These are phyloP conservation scores for Meles meles DNA, from an alignment of 2,113 vertebrate species.

Conservation along the genomic window DNA sequence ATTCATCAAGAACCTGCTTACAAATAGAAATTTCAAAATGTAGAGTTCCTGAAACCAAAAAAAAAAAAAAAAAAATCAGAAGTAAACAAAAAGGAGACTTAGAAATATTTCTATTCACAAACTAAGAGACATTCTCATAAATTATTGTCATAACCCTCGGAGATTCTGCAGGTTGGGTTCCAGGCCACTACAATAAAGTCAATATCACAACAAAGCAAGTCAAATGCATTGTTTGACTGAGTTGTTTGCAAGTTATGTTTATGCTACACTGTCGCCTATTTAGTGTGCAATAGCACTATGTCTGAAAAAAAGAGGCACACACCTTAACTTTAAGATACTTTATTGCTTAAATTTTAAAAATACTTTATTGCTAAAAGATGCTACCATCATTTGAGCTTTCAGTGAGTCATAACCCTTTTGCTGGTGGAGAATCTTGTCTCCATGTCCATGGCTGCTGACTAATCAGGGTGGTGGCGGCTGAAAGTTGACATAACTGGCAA, in stretches of 20 bases:
- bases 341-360: neutral
- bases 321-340: neutral
- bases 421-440: neutral
- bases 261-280: neutral
- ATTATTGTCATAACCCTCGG: neutral
- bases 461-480: too few species aligned
- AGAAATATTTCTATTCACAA: neutral
- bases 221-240: neutral
- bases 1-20: neutral
- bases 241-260: too few species aligned
- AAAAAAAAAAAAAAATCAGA: neutral
- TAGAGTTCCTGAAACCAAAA: neutral
- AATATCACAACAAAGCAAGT: neutral
- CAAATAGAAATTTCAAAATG: neutral
- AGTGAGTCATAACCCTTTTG: neutral
- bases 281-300: neutral
- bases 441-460: neutral
- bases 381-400: neutral
- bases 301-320: neutral
- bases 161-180: neutral
- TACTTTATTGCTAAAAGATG: neutral
- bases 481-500: too few species aligned
- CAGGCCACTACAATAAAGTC: neutral
- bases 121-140: neutral
- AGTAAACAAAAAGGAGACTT: neutral